Percentiles rank a stretch among this genome's conserved stretches.
Conservation (phyloP, 2,888 invertebrate species). For the Lypha dubia region DNA sequence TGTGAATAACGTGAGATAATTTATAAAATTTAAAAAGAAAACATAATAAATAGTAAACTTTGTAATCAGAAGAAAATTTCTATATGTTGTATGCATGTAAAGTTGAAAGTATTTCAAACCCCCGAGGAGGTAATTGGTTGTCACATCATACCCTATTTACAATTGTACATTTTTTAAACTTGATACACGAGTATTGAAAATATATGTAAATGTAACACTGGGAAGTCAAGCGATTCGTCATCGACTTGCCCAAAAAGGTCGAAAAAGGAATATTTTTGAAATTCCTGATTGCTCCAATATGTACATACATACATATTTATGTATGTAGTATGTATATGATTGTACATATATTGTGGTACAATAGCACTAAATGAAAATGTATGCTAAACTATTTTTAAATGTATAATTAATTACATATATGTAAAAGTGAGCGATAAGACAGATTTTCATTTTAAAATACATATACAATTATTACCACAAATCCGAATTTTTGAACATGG, state of each 20-base stretch:
- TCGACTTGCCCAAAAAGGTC: conserved; percentile 79
- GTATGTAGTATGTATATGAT: not conserved
- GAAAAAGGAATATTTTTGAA: conserved; percentile 61
- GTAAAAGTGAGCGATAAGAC: conserved; percentile 33
- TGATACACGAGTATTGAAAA: conserved; percentile 51
- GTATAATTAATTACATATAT: conserved; percentile 11
- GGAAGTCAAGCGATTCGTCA: conserved; percentile 78
- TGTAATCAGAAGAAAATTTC: conserved; percentile 42
- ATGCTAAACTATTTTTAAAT: conserved; percentile 5
- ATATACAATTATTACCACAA: conserved; percentile 2
- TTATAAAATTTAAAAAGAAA: not conserved
- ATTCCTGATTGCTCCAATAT: not conserved
- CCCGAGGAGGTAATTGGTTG: conserved; percentile 63
- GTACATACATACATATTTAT: too few relatives aligned
- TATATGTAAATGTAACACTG: conserved; percentile 45
- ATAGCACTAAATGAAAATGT: conserved; percentile 22
- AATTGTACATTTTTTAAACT: conserved; percentile 45
- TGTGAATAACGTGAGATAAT: conserved; percentile 1
- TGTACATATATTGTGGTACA: conserved; percentile 8
- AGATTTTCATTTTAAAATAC: conserved; percentile 1
- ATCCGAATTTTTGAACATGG: conserved; percentile 82
- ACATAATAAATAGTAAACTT: not conserved
- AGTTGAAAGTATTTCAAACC: conserved; percentile 38
- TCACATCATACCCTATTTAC: conserved; percentile 55
- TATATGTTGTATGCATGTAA: conserved; percentile 23